Evolutionary conservation across 2,888 invertebrate genomes (phyloP).

Genomic region (Deladenus siricidicola): DNA sequence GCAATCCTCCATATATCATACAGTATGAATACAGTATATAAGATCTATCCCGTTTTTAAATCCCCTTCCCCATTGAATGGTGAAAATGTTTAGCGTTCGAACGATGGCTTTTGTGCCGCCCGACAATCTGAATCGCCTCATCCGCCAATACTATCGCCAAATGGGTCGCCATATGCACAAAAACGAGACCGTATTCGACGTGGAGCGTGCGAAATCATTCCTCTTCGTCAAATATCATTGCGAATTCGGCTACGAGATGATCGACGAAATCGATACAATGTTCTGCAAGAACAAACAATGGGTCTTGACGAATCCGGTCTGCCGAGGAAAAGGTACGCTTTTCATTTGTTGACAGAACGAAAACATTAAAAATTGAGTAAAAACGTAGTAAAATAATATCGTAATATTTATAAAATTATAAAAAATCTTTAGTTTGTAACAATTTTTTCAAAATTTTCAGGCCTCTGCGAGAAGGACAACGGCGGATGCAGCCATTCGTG

Average conservation of each 20-base stretch:
- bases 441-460: constrained; percentile 16
- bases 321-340: constrained; percentile 40
- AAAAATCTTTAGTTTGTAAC: not conserved
- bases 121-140: constrained; percentile 47
- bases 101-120: constrained; percentile 53
- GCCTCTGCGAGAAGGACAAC: constrained; percentile 45
- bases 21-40: too few species aligned
- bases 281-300: constrained; percentile 49
- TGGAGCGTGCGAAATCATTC: constrained; percentile 32
- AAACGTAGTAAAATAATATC: not conserved
- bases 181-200: constrained; percentile 11
- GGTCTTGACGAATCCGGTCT: constrained; percentile 46
- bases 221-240: constrained; percentile 53
- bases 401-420: not conserved
- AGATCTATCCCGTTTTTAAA: not conserved
- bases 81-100: constrained; percentile 39
- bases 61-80: not conserved
- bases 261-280: constrained; percentile 51
- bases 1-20: too few species aligned
- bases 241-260: constrained; percentile 50
- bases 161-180: constrained; percentile 25
- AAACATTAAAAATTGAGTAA: too few species aligned
- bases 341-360: not conserved
- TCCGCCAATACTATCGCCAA: constrained; percentile 51
- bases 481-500: constrained; percentile 52